phyloP scores from a whole-genome alignment of 2,797 vertebrate species.

The Astyanax mexicanus region DNA sequence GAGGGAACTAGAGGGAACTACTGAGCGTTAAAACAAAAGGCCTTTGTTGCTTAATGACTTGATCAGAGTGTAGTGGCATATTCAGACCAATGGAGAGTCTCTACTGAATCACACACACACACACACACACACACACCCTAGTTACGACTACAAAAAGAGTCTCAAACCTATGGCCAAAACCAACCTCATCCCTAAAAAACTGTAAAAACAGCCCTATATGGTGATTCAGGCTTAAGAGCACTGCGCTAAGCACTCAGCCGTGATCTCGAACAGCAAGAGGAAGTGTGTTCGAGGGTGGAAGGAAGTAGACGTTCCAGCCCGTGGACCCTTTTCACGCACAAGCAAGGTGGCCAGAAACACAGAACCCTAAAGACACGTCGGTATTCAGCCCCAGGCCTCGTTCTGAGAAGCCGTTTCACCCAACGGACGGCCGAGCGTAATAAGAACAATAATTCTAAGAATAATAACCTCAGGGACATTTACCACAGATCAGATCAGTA shows the following conservation, averaged over 20 bases:
- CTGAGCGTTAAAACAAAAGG: slow-evolving; percentile 47
- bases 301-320: slow-evolving; percentile 37
- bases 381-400: background rate
- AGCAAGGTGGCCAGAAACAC: background rate
- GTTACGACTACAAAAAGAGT: slow-evolving; percentile 29
- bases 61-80: slow-evolving; percentile 39
- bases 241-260: slow-evolving; percentile 4
- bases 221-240: background rate
- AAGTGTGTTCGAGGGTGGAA: slow-evolving; percentile 27
- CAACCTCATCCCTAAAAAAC: slow-evolving; percentile 39
- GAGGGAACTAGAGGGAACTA: slow-evolving; percentile 30
- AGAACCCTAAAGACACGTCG: background rate
- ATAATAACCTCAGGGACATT: background rate
- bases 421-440: background rate
- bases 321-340: background rate
- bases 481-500: slow-evolving; percentile 4
- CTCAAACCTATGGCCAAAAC: slow-evolving; percentile 37
- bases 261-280: slow-evolving; percentile 36
- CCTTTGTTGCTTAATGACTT: slow-evolving; percentile 56
- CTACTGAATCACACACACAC: slow-evolving; percentile 28
- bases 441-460: background rate
- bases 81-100: slow-evolving; percentile 22
- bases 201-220: slow-evolving; percentile 34
- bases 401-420: slow-evolving; percentile 1
- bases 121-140: slow-evolving; percentile 3